A percentile compares a stretch with the other conserved stretches of the same genome.
phyloP scores from a whole-genome alignment of 1,140 invertebrate genomes.

The Gonatopus flavifemur region DNA sequence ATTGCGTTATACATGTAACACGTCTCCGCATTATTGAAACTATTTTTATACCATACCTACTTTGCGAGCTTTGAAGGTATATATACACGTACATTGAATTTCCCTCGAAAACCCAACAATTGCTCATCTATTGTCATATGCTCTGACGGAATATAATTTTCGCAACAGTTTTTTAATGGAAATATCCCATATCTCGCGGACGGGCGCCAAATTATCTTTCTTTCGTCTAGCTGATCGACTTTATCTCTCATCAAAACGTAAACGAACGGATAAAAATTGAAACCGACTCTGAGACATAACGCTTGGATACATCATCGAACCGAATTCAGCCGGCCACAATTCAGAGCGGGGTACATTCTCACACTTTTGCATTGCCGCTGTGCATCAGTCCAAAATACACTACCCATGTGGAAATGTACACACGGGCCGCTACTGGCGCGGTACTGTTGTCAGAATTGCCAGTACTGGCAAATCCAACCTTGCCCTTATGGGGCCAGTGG shows the following conservation, averaged over 20 bases:
- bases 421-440: too few relatives aligned
- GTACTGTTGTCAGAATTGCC: too few relatives aligned
- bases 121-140: slow-evolving; percentile 27
- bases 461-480: too few relatives aligned
- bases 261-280: background rate
- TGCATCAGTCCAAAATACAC: too few relatives aligned
- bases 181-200: slow-evolving; percentile 17
- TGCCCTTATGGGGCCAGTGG: too few relatives aligned
- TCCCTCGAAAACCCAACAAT: slow-evolving; percentile 26
- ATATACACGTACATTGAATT: slow-evolving; percentile 39
- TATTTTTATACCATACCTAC: slow-evolving; percentile 54
- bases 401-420: too few relatives aligned
- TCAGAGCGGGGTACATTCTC: too few relatives aligned
- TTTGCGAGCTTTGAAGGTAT: slow-evolving; percentile 40
- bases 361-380: too few relatives aligned
- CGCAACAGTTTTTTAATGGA: slow-evolving; percentile 14
- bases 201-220: slow-evolving; percentile 13
- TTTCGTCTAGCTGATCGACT: slow-evolving; percentile 9
- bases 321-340: too few relatives aligned
- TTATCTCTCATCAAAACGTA: slow-evolving; percentile 15
- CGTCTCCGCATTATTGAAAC: slow-evolving; percentile 31
- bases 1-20: slow-evolving; percentile 37
- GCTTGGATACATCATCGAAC: too few relatives aligned
- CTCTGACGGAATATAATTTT: slow-evolving; percentile 8
- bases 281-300: too few relatives aligned